These are phyloP conservation scores for Otocyon megalotis DNA, from an alignment of 2,113 vertebrate genomes.

Conservation along the genomic window DNA sequence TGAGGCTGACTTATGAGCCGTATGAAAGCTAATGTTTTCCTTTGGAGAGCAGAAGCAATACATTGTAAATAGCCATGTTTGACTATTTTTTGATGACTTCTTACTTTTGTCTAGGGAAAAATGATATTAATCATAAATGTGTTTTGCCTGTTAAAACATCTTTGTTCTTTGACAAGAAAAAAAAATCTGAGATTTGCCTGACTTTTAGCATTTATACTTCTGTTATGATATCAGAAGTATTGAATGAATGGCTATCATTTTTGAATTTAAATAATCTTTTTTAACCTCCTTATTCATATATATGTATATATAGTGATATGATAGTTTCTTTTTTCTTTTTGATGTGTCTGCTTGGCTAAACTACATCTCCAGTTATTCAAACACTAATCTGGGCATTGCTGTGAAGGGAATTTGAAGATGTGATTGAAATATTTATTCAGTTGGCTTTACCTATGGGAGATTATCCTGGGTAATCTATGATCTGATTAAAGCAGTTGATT, in stretches of 20 bases:
- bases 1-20: slow-evolving; percentile 58
- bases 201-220: not conserved
- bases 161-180: slow-evolving; percentile 48
- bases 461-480: not conserved
- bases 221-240: not conserved
- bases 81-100: slow-evolving; percentile 29
- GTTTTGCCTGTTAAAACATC: not conserved
- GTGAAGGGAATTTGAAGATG: slow-evolving; percentile 8
- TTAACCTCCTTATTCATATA: not conserved
- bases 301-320: not conserved
- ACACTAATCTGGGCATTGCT: slow-evolving; percentile 25
- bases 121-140: not conserved
- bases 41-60: slow-evolving; percentile 23
- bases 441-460: slow-evolving; percentile 13
- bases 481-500: slow-evolving; percentile 13
- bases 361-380: slow-evolving; percentile 1
- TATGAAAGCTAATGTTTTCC: slow-evolving; percentile 16
- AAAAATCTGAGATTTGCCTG: not conserved
- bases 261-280: not conserved
- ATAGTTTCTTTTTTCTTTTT: not conserved
- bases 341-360: not conserved
- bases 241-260: not conserved
- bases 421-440: slow-evolving; percentile 45
- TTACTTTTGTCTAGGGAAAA: slow-evolving; percentile 62
- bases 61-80: slow-evolving; percentile 34